phyloP scores from a whole-genome alignment of 2,797 vertebrate species.

The Chloroceryle amazona region DNA sequence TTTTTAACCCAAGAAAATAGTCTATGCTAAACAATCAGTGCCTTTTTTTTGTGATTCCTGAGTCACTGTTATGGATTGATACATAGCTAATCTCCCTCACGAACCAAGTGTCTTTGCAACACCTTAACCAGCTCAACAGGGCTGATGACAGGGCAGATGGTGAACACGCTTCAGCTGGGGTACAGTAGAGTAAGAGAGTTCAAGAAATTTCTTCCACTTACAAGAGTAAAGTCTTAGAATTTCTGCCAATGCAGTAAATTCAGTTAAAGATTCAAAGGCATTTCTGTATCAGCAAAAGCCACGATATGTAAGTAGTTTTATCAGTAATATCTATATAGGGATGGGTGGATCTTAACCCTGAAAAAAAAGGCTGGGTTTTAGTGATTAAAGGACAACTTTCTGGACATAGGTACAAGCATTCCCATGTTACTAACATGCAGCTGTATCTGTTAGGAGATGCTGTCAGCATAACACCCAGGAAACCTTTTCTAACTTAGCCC shows the following conservation, averaged over 20 bases:
- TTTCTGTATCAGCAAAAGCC: slow-evolving; percentile 24
- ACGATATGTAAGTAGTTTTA: not conserved
- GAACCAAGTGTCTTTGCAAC: not conserved
- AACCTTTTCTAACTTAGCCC: not conserved
- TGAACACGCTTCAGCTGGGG: not conserved
- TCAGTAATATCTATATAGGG: not conserved
- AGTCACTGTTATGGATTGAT: not conserved
- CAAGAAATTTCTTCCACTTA: not conserved
- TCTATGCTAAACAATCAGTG: not conserved
- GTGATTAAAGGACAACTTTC: not conserved
- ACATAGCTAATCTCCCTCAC: not conserved
- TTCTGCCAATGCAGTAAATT: not conserved
- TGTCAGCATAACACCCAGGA: not conserved
- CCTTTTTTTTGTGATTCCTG: not conserved
- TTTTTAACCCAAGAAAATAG: not conserved
- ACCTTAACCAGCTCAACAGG: not conserved
- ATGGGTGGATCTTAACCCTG: not conserved
- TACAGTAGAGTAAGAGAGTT: not conserved
- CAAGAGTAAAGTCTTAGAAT: not conserved
- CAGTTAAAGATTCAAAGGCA: not conserved
- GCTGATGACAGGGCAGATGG: not conserved
- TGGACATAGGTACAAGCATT: not conserved
- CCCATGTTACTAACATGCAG: not conserved
- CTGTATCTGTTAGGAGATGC: not conserved
- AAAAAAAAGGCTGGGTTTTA: not conserved